These are phyloP conservation scores for Cricetomys ansorgei DNA, from an alignment of 2,113 vertebrate species.

Conservation along the genomic window DNA sequence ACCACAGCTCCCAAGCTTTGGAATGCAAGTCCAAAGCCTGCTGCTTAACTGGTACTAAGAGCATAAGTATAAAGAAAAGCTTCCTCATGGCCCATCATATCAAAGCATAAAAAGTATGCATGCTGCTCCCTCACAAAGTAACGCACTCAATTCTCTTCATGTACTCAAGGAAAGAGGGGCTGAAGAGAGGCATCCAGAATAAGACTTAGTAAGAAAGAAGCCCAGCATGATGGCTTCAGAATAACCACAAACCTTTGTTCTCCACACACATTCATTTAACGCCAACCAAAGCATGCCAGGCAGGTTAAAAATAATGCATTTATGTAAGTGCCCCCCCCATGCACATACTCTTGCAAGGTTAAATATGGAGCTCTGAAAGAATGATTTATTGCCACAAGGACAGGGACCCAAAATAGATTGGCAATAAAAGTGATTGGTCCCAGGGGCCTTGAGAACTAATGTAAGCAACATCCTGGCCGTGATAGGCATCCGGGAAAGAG, in stretches of 20 bases:
- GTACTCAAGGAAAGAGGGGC: neutral
- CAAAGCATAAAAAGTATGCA: neutral
- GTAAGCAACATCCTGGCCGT: conserved; percentile 58
- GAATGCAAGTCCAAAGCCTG: neutral
- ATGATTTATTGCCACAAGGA: conserved; percentile 80
- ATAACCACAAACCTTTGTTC: conserved; percentile 65
- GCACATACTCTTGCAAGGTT: conserved; percentile 63
- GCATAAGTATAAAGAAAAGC: conserved; percentile 10
- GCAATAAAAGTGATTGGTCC: conserved; percentile 83
- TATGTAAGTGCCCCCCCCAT: conserved; percentile 65
- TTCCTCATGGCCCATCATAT: neutral
- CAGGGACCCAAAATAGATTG: conserved; percentile 81
- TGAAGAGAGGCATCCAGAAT: neutral
- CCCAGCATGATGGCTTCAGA: neutral
- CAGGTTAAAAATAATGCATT: conserved; percentile 82
- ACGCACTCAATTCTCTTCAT: neutral
- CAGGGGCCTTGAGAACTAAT: conserved; percentile 72
- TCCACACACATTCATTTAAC: conserved; percentile 48
- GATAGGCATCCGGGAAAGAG: conserved; percentile 37
- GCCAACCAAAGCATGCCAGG: conserved; percentile 64
- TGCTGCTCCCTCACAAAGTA: neutral
- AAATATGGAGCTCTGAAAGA: conserved; percentile 76
- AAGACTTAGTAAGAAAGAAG: conserved; percentile 22
- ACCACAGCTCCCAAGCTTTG: neutral
- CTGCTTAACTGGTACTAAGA: neutral